Percentiles rank a stretch among this genome's conserved stretches.
Conservation (phyloP, 1,140 invertebrate species). For the Druon quercuslanigerum region DNA sequence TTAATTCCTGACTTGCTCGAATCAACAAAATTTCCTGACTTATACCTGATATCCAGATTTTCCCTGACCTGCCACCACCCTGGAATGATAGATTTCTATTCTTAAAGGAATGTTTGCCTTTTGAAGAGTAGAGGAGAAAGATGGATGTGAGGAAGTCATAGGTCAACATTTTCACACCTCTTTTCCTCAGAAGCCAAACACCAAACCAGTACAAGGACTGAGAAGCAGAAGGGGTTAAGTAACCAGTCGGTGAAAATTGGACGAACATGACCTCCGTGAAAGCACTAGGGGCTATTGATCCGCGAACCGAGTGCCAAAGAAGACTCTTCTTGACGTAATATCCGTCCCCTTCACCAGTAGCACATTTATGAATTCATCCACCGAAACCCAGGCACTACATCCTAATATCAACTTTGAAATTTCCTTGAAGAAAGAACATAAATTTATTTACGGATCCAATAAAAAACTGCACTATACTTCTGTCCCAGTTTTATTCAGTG, state of each 20-base stretch:
- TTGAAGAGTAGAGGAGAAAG: not conserved
- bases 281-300: slow-evolving; percentile 58
- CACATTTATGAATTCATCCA: slow-evolving; percentile 45
- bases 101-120: not conserved
- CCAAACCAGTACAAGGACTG: not conserved
- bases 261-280: slow-evolving; percentile 8
- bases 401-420: not conserved
- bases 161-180: not conserved
- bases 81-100: too few relatives aligned
- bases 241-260: slow-evolving; percentile 24
- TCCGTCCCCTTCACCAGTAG: slow-evolving; percentile 50
- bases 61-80: too few relatives aligned
- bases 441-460: not conserved
- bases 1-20: too few relatives aligned
- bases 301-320: slow-evolving; percentile 49
- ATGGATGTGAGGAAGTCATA: not conserved
- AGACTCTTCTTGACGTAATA: slow-evolving; percentile 60
- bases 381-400: not conserved
- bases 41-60: too few relatives aligned
- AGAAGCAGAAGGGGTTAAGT: not conserved
- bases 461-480: not conserved
- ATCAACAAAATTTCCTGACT: too few relatives aligned
- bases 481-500: not conserved
- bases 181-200: not conserved
- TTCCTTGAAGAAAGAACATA: not conserved